Conservation (phyloP, 53 echinoderm and acorn worm species). For the Paracentrotus lividus region DNA sequence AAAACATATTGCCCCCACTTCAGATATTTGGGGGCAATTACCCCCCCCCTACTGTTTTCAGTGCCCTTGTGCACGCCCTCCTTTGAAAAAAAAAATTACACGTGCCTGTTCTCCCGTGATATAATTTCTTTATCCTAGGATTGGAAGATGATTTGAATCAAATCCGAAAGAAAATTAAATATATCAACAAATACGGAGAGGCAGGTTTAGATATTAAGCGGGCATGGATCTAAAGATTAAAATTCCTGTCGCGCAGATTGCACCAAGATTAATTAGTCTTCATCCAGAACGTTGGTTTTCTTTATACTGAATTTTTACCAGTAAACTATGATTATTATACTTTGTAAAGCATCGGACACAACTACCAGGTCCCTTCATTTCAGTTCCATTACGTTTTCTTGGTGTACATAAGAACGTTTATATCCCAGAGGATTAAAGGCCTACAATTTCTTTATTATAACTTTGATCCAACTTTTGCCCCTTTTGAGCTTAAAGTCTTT, state of each 20-base stretch:
- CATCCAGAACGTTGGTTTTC: neutral
- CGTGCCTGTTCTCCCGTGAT: too few species aligned
- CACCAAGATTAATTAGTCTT: neutral
- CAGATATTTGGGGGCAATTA: too few species aligned
- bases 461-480: neutral
- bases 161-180: neutral
- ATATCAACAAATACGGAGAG: neutral
- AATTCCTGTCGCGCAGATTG: neutral
- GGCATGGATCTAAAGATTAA: neutral
- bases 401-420: neutral
- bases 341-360: neutral
- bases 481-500: neutral
- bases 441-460: neutral
- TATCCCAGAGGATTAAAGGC: neutral
- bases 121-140: too few species aligned
- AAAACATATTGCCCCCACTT: too few species aligned
- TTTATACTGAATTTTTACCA: neutral
- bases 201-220: neutral
- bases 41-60: too few species aligned
- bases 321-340: neutral
- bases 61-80: too few species aligned
- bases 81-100: too few species aligned
- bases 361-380: conserved; percentile 6
- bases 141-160: too few species aligned
- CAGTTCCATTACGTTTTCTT: conserved; percentile 17